Evolutionary conservation across 35 echinoderm and acorn worm species (phyloP).

Genomic region (Apostichopus japonicus): DNA sequence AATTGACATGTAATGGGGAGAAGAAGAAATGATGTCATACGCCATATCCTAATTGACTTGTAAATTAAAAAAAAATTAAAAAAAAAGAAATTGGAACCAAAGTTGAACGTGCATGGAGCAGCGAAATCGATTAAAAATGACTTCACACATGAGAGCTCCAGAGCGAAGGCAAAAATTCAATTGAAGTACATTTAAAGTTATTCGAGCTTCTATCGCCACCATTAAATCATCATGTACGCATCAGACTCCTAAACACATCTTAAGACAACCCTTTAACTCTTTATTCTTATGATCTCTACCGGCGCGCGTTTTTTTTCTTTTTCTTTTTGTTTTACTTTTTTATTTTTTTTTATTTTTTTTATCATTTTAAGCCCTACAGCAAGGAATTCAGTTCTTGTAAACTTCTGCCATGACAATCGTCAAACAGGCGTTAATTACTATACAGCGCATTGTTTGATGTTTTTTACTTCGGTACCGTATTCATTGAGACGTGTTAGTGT

Average conservation of each 20-base stretch:
- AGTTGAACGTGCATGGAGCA: not conserved
- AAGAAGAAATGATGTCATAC: not conserved
- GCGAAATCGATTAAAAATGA: conserved; percentile 6
- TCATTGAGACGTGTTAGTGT: too few species aligned
- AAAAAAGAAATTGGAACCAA: not conserved
- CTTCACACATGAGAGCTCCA: not conserved
- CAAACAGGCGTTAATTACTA: too few species aligned
- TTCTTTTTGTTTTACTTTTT: too few species aligned
- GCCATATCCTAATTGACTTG: not conserved
- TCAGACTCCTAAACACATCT: not conserved
- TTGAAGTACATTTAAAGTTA: not conserved
- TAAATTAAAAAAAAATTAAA: not conserved
- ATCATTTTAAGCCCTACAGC: too few species aligned
- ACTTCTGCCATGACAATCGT: too few species aligned
- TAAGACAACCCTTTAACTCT: not conserved
- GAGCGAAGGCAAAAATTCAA: not conserved
- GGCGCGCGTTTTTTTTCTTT: not conserved
- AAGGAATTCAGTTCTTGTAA: too few species aligned
- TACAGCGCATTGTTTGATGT: too few species aligned
- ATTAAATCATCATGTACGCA: conserved; percentile 11
- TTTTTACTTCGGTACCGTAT: too few species aligned
- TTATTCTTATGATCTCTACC: not conserved
- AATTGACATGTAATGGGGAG: not conserved
- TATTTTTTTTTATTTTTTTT: too few species aligned
- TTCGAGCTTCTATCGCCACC: not conserved